These are phyloP conservation scores for Okamejei kenojei DNA, from an alignment of 2,797 vertebrate genomes.

Conservation along the genomic window DNA sequence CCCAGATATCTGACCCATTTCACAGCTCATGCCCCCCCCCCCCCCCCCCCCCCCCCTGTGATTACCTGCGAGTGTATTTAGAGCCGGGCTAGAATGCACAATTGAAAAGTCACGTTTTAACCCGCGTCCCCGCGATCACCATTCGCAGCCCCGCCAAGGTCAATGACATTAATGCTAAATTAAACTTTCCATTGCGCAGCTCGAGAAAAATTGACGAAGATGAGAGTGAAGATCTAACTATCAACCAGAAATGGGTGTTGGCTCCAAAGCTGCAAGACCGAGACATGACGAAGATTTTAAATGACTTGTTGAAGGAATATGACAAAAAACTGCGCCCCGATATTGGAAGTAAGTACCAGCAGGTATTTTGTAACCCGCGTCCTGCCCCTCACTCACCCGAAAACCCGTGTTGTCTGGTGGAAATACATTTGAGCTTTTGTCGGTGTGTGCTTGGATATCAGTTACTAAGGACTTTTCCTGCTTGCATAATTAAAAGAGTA, in stretches of 20 bases:
- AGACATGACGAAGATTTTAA: slow-evolving; percentile 82
- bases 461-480: background rate
- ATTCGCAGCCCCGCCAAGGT: background rate
- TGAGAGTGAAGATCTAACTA: slow-evolving; percentile 76
- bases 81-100: too few relatives aligned
- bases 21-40: background rate
- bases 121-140: too few relatives aligned
- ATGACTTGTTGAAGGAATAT: slow-evolving; percentile 83
- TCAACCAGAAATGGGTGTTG: slow-evolving; percentile 78
- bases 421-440: background rate
- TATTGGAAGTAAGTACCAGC: slow-evolving; percentile 76
- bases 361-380: background rate
- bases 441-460: background rate
- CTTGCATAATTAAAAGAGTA: background rate
- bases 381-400: background rate
- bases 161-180: background rate
- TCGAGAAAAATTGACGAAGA: slow-evolving; percentile 69
- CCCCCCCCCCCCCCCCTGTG: too few relatives aligned
- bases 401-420: background rate
- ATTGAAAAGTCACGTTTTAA: background rate
- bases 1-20: slow-evolving; percentile 28
- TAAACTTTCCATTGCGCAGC: slow-evolving; percentile 52
- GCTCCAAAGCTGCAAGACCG: slow-evolving; percentile 77
- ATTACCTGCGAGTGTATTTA: too few relatives aligned
- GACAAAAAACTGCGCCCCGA: slow-evolving; percentile 89